phyloP scores from a whole-genome alignment of 2,888 invertebrate genomes.

The Hydraecia micacea region DNA sequence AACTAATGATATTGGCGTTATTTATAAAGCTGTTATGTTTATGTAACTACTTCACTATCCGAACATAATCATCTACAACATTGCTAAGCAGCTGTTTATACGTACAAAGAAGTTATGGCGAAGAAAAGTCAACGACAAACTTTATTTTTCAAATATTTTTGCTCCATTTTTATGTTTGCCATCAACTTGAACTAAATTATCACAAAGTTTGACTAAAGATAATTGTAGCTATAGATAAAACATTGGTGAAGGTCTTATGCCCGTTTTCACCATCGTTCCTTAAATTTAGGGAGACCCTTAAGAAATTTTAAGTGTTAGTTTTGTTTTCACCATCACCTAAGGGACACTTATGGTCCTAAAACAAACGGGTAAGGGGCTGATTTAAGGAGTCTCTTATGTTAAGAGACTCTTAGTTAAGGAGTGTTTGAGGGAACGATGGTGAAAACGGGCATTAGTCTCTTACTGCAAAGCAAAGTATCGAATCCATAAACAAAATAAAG shows the following conservation, averaged over 20 bases:
- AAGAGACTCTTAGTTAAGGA: no score
- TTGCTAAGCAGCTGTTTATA: constrained; percentile 59
- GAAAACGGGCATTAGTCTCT: no score
- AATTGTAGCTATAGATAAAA: constrained; percentile 36
- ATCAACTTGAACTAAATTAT: constrained; percentile 52
- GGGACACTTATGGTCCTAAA: no score
- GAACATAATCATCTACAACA: constrained; percentile 63
- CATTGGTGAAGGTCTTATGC: constrained; percentile 31
- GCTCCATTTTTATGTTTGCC: constrained; percentile 32
- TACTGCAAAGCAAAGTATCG: constrained; percentile 40
- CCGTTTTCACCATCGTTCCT: no score
- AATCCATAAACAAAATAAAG: constrained; percentile 38
- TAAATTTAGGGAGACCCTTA: no score
- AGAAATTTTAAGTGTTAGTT: no score
- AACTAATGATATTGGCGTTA: constrained; percentile 75
- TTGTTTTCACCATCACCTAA: no score
- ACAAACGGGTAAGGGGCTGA: no score
- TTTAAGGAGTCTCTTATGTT: no score
- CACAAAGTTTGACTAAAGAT: constrained; percentile 59
- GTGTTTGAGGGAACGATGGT: no score
- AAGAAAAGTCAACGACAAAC: constrained; percentile 41
- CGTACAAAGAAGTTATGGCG: constrained; percentile 63
- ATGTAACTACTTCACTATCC: constrained; percentile 62
- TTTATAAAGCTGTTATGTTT: constrained; percentile 79
- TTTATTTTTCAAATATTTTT: constrained; percentile 45